Percentiles rank a stretch among this genome's conserved stretches.
phyloP scores from a whole-genome alignment of 2,888 invertebrate species.

The Julus scandinavius region DNA sequence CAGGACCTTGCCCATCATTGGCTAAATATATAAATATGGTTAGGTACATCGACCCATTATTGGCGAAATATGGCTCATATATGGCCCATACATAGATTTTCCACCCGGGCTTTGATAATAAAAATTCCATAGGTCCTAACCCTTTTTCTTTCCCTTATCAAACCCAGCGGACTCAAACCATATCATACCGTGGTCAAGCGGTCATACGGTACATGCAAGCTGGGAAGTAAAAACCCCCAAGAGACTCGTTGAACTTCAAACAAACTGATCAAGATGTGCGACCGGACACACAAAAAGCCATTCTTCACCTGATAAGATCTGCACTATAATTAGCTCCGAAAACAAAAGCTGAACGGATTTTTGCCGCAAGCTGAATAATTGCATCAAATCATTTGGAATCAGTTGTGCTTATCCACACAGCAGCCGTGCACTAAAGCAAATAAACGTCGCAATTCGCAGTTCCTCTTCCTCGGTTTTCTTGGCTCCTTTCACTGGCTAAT shows the following conservation, averaged over 20 bases:
- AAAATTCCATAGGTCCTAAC: too few species aligned
- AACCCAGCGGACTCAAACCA: neutral
- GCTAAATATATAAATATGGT: too few species aligned
- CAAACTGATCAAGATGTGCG: neutral
- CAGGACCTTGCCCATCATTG: too few species aligned
- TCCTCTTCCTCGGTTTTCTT: neutral
- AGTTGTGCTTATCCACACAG: neutral
- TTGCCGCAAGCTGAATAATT: conserved; percentile 26
- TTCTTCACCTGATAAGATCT: neutral
- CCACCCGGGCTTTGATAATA: too few species aligned
- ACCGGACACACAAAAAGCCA: neutral
- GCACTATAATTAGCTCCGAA: neutral
- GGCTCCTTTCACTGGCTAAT: neutral
- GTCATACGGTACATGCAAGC: neutral
- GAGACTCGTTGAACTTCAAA: neutral
- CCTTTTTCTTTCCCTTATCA: too few species aligned
- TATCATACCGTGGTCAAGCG: neutral
- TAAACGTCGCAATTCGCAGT: neutral
- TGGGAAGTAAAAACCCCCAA: neutral
- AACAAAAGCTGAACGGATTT: conserved; percentile 27
- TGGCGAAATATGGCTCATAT: too few species aligned
- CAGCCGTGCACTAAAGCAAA: neutral
- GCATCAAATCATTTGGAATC: conserved; percentile 17
- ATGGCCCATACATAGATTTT: too few species aligned
- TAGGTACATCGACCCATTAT: too few species aligned